A percentile compares a stretch with the other conserved stretches of the same genome.
Conservation (phyloP, 2,797 vertebrate species). For the Limnodromus scolopaceus region DNA sequence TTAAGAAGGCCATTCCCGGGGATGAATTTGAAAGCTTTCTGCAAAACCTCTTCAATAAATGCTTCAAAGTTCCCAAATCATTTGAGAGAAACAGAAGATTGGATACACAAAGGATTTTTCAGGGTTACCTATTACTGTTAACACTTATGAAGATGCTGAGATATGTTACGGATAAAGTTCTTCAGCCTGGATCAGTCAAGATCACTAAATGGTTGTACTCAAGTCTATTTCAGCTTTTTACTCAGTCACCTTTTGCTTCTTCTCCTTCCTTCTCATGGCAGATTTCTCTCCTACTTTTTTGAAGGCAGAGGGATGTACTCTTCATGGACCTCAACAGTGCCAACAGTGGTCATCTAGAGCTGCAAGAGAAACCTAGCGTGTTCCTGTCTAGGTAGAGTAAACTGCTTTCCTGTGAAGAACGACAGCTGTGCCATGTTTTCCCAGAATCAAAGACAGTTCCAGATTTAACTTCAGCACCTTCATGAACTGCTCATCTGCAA, state of each 20-base stretch:
- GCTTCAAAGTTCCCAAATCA: background rate
- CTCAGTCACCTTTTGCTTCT: background rate
- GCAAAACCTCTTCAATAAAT: background rate
- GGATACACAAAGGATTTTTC: background rate
- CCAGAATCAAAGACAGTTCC: background rate
- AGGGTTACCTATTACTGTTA: rapidly evolving
- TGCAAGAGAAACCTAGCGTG: background rate
- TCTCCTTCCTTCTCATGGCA: background rate
- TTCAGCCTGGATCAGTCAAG: background rate
- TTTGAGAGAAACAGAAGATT: background rate
- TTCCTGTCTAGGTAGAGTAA: background rate
- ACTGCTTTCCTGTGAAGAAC: background rate
- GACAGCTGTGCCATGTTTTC: background rate
- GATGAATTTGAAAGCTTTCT: background rate
- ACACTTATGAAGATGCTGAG: background rate
- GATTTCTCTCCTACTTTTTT: background rate
- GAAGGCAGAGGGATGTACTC: background rate
- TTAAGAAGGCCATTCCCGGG: background rate
- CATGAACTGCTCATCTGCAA: background rate
- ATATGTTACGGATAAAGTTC: background rate
- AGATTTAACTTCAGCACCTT: background rate
- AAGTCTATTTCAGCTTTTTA: background rate
- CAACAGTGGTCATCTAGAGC: no score
- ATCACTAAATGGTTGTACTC: background rate
- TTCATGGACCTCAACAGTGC: background rate